Evolutionary conservation across 2,113 vertebrate species (phyloP).

Genomic region (Enhydra lutris): DNA sequence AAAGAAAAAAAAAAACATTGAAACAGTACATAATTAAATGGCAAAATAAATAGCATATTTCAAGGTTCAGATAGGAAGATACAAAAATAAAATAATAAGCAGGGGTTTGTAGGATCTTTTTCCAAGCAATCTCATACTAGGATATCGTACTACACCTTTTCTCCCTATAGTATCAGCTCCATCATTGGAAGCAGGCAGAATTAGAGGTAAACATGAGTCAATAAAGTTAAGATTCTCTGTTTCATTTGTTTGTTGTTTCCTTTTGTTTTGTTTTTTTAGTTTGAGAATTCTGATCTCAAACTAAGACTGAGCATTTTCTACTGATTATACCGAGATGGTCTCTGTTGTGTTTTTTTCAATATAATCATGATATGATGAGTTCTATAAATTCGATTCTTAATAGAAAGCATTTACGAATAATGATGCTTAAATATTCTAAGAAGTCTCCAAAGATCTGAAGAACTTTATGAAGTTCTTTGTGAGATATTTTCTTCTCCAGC

Average conservation of each 20-base stretch:
- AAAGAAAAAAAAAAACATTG: neutral
- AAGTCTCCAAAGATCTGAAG: neutral
- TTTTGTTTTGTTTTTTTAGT: neutral
- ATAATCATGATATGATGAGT: neutral
- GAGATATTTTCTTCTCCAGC: neutral
- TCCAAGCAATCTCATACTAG: neutral
- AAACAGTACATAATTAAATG: neutral
- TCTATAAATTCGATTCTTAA: neutral
- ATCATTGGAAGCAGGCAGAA: neutral
- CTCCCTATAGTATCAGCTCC: rapidly evolving
- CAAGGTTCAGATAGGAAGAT: neutral
- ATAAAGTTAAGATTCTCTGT: neutral
- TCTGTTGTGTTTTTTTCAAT: neutral
- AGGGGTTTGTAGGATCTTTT: neutral
- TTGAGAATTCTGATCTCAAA: neutral
- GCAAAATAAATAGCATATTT: neutral
- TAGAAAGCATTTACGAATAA: neutral
- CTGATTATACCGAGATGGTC: neutral
- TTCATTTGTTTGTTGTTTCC: neutral
- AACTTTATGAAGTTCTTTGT: neutral
- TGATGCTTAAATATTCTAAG: neutral
- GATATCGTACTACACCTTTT: neutral
- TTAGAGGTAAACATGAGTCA: neutral
- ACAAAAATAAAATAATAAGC: neutral
- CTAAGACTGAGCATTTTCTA: neutral